Percentiles rank a stretch among this genome's conserved stretches.
phyloP scores from a whole-genome alignment of 2,888 invertebrate genomes.

The Agonopterix subpropinquella region DNA sequence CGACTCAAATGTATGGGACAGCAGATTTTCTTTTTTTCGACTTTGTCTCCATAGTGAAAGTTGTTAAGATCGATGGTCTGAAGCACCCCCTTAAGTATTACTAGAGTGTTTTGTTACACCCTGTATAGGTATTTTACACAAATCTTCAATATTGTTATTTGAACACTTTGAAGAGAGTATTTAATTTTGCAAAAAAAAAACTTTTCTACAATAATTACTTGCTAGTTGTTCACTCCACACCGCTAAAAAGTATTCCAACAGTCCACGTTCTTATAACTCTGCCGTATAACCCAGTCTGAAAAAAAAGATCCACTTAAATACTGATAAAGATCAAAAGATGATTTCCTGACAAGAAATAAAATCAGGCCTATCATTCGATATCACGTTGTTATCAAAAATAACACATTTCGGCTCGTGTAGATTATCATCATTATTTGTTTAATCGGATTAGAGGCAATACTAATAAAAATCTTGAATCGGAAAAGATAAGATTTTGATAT shows the following conservation, averaged over 20 bases:
- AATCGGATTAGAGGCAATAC: no score
- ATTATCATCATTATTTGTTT: conserved; percentile 40
- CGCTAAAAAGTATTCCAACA: not conserved
- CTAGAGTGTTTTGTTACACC: no score
- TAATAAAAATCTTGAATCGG: no score
- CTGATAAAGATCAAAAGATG: conserved; percentile 2
- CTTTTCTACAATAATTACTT: not conserved
- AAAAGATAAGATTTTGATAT: no score
- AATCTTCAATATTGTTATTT: no score
- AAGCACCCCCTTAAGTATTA: no score
- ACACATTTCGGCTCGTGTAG: conserved; percentile 62
- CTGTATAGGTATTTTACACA: no score
- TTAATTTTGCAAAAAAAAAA: not conserved
- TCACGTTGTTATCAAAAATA: conserved; percentile 54
- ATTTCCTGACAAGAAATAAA: not conserved
- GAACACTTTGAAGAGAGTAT: no score
- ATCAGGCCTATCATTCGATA: conserved; percentile 66
- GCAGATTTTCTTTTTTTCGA: no score
- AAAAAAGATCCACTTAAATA: conserved; percentile 7
- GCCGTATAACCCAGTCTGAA: conserved; percentile 3
- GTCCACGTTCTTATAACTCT: not conserved
- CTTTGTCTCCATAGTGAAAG: no score
- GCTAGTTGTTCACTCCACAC: not conserved
- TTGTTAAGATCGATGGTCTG: no score
- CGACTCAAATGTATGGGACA: no score